phyloP scores from a whole-genome alignment of 2,888 invertebrate genomes.

The Conistra vaccinii region DNA sequence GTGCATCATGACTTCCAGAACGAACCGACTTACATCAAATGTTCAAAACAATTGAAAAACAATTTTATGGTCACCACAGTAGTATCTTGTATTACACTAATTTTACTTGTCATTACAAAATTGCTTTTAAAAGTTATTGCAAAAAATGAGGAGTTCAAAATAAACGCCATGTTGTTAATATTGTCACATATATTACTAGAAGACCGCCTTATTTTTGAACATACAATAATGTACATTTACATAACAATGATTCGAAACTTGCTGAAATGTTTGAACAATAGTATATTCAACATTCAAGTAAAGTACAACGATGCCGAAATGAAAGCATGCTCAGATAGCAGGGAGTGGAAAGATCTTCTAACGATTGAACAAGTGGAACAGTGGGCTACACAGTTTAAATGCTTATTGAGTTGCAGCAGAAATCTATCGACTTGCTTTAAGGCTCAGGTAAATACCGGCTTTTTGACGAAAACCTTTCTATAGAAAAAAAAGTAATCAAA shows the following conservation, averaged over 20 bases:
- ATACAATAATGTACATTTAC: constrained; percentile 5
- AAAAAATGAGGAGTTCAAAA: not conserved
- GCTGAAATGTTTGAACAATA: constrained; percentile 15
- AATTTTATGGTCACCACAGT: not conserved
- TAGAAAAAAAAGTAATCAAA: not conserved
- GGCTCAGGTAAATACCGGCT: constrained; percentile 26
- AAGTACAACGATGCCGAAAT: not conserved
- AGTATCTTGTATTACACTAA: not conserved
- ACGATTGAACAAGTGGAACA: not conserved
- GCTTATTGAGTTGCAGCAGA: constrained; percentile 31
- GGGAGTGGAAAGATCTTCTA: not conserved
- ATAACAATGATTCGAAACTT: constrained; percentile 12
- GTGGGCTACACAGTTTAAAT: constrained; percentile 15
- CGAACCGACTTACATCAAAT: constrained; percentile 2
- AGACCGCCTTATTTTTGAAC: constrained; percentile 21
- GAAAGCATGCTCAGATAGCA: not conserved
- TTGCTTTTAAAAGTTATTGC: not conserved
- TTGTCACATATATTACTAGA: not conserved
- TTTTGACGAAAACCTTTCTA: not conserved
- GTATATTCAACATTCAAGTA: constrained; percentile 10
- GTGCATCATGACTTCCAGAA: constrained; percentile 2
- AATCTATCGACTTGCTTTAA: constrained; percentile 16
- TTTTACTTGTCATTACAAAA: not conserved
- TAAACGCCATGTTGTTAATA: not conserved
- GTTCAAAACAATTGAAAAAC: constrained; percentile 12